phyloP scores from a whole-genome alignment of 2,888 invertebrate genomes.

The Graphium colonna region DNA sequence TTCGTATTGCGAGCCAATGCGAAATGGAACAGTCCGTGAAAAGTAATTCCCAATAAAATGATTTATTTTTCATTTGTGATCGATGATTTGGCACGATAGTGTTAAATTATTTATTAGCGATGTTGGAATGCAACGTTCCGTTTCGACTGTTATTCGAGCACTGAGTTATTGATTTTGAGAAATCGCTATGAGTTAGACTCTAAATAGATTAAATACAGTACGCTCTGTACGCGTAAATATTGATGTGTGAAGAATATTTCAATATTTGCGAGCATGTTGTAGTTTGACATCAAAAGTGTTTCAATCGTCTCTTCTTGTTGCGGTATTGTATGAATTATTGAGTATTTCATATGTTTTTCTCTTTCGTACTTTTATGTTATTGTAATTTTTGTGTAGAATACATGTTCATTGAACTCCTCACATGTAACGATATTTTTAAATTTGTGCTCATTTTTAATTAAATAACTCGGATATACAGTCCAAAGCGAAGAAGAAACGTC shows the following conservation, averaged over 20 bases:
- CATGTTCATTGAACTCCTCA: constrained; percentile 50
- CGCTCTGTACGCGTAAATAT: constrained; percentile 35
- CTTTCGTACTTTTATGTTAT: constrained; percentile 40
- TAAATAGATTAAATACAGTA: constrained; percentile 48
- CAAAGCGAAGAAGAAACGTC: constrained; percentile 26
- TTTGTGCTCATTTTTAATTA: too few species aligned
- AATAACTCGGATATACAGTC: too few species aligned
- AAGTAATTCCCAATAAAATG: constrained; percentile 46
- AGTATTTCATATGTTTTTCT: constrained; percentile 37
- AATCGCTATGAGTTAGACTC: constrained; percentile 40
- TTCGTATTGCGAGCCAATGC: constrained; percentile 54
- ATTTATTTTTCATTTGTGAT: constrained; percentile 29
- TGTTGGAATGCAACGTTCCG: constrained; percentile 46
- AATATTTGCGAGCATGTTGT: constrained; percentile 4
- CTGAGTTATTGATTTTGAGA: constrained; percentile 55
- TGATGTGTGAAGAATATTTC: constrained; percentile 8
- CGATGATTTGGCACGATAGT: too few species aligned
- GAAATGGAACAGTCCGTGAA: constrained; percentile 43
- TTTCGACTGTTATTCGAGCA: constrained; percentile 50
- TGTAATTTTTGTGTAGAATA: constrained; percentile 47
- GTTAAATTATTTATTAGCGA: constrained; percentile 57
- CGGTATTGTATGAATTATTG: constrained; percentile 41
- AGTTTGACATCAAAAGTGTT: constrained; percentile 30
- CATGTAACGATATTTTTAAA: constrained; percentile 50
- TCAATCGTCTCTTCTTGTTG: too few species aligned